A percentile compares a stretch with the other conserved stretches of the same genome.
Conservation (phyloP, 2,113 vertebrate genomes). For the Vulpes lagopus region DNA sequence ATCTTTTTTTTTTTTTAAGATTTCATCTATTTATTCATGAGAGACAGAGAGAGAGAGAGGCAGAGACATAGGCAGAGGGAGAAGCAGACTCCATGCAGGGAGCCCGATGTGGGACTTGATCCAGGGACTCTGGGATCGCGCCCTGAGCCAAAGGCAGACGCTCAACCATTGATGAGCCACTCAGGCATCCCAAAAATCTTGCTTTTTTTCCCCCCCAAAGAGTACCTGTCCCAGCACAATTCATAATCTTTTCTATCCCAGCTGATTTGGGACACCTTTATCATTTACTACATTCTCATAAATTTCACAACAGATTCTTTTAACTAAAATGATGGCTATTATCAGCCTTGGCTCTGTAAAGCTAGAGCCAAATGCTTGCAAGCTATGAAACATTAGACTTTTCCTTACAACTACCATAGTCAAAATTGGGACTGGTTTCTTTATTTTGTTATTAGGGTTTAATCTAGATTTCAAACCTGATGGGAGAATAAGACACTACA, state of each 20-base stretch:
- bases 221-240: background rate
- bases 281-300: background rate
- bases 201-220: background rate
- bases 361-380: background rate
- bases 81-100: no score
- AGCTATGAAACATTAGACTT: background rate
- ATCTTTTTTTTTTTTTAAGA: background rate
- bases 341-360: background rate
- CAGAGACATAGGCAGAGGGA: no score
- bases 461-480: slow-evolving; percentile 46
- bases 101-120: no score
- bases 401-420: background rate
- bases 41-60: no score
- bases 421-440: background rate
- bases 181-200: no score
- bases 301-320: background rate
- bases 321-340: background rate
- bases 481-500: slow-evolving; percentile 1
- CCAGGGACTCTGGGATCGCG: no score
- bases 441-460: background rate
- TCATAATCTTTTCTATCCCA: background rate
- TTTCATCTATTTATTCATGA: no score
- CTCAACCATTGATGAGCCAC: no score
- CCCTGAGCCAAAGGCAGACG: no score
- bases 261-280: background rate